Base-by-base conservation (phyloP, 2,888 invertebrate genomes). In the Baccha elongata region DNA sequence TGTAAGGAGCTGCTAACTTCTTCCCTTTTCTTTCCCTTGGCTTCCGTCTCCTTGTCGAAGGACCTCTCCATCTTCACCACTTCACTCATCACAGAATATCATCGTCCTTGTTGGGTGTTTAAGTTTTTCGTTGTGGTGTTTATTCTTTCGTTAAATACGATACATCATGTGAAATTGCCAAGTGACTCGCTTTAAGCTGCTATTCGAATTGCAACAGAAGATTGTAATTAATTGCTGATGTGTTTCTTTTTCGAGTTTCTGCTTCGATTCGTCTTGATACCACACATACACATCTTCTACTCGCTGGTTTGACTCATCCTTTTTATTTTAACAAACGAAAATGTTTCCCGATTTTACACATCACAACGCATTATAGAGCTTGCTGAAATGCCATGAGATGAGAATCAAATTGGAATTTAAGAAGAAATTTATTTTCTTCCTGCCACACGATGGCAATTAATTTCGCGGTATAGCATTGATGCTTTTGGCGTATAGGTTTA, bases 141-240 rank as follows among this genome's bases (percentile, higher is more conserved):
- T 71, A 76, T 76, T 81, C 65, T 74, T 76, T 46, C 71, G 81
- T 81, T 76, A 65, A 81, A 71, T 81, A 76, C 71, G 67, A 71
- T 81, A 76, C 75, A 65, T 71, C 75, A 65, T 71, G 69, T 71
- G 71, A 60, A 44, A 62, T 71, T 75, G 60, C 71, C 52, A 75
- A 76, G 64, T 76, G 71, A 81, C 71, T 81, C 69, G 60, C 44
- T 55, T 71, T 65, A 81, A 75, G 55, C 48, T 69, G 53, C 26
- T 42, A 48, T 71, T 42, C 42, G 37, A 81, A 69, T 46, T 42
- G 65, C 44, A 71, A 55, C 71, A 60, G 6, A 72, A 58, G 21
- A 46, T 44, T 60, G 65, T 71, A 76, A 81, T 81, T 81, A 81
- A 76, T 76, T 81, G 44, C 60, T 44, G n/a, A n/a, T n/a, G n/a